These are phyloP conservation scores for Morinoia aosen DNA, from an alignment of 2,888 invertebrate species.

Conservation along the genomic window DNA sequence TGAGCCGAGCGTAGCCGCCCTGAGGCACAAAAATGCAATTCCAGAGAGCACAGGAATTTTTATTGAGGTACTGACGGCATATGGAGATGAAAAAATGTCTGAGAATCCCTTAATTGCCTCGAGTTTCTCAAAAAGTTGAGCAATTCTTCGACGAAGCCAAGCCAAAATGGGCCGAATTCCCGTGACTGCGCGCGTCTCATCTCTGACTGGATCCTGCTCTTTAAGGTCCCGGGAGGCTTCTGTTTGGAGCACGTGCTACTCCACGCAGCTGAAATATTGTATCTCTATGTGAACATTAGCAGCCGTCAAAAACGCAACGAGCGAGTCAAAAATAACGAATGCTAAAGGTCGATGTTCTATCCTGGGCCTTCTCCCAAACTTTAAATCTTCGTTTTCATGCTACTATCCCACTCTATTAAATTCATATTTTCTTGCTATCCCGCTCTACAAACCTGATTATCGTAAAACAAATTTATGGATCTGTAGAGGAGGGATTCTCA, in stretches of 20 bases:
- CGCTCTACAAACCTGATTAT: too few species aligned
- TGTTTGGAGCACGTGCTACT: not conserved
- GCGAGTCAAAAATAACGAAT: not conserved
- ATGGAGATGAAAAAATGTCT: slow-evolving; percentile 29
- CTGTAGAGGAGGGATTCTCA: too few species aligned
- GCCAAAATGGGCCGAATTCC: not conserved
- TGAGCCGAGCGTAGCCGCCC: not conserved
- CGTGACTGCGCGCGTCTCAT: not conserved
- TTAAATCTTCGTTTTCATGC: too few species aligned
- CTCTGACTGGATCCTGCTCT: not conserved
- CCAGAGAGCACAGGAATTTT: slow-evolving; percentile 20
- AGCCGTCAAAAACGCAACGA: not conserved
- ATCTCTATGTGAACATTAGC: not conserved
- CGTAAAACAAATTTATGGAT: too few species aligned
- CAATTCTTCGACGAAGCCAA: not conserved
- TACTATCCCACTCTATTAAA: too few species aligned
- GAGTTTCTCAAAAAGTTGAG: not conserved
- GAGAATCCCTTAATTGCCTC: slow-evolving; percentile 30
- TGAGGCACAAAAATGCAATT: slow-evolving; percentile 9
- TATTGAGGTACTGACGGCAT: slow-evolving; percentile 30
- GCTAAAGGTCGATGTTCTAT: too few species aligned
- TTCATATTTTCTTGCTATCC: too few species aligned
- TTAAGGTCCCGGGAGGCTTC: not conserved
- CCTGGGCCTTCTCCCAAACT: too few species aligned
- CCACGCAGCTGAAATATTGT: not conserved